Evolutionary conservation across 2,113 vertebrate genomes (phyloP).

Genomic region (Epinephelus moara): DNA sequence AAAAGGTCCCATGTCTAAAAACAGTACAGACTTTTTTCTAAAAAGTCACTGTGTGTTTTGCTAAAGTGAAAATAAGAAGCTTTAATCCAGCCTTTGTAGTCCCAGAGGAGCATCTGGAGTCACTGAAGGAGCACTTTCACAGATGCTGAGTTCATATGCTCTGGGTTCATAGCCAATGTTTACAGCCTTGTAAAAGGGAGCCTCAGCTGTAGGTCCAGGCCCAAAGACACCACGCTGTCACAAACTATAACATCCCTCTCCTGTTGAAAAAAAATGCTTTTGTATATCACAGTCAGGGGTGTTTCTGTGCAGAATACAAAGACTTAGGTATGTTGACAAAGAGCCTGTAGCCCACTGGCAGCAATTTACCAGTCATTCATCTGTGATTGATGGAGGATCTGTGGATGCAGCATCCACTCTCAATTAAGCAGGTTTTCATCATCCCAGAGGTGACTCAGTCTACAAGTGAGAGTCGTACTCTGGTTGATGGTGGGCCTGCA

Average conservation of each 20-base stretch:
- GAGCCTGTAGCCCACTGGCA: conserved; percentile 9
- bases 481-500: background rate
- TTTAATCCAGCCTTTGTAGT: conserved; percentile 56
- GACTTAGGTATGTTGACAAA: conserved; percentile 21
- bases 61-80: conserved; percentile 51
- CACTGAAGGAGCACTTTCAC: conserved; percentile 70
- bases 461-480: background rate
- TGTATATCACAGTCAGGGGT: conserved; percentile 14
- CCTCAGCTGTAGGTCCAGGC: conserved; percentile 50
- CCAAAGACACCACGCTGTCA: conserved; percentile 55
- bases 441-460: conserved; percentile 10
- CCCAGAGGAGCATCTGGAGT: conserved; percentile 75
- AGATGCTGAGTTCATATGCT: conserved; percentile 71
- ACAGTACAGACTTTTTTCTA: conserved; percentile 2
- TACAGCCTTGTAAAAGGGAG: conserved; percentile 74
- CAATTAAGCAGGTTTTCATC: conserved; percentile 18
- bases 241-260: conserved; percentile 43
- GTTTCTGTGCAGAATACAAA: conserved; percentile 23
- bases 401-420: conserved; percentile 15
- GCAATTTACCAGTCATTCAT: conserved; percentile 1
- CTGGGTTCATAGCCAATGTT: conserved; percentile 71
- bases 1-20: conserved; percentile 22
- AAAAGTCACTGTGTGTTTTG: conserved; percentile 24
- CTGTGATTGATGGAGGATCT: conserved; percentile 38
- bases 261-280: conserved; percentile 4